Evolutionary conservation across 2,113 vertebrate genomes (phyloP), one percentile per base, ranked within the genome.

Genomic region (Rhynchopsitta pachyrhyncha): DNA sequence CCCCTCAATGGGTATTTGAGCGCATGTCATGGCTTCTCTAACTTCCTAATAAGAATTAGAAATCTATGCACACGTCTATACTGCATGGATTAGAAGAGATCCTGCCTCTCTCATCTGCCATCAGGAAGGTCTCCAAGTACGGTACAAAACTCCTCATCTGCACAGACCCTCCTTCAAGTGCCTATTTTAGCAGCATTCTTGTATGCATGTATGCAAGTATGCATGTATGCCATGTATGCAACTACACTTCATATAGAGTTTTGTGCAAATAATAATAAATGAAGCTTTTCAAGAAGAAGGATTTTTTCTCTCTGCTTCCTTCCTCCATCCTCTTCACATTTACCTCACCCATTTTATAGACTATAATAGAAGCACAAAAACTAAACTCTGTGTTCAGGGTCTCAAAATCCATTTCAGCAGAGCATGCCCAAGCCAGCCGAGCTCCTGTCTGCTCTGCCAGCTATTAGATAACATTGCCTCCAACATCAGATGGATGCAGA

Each of bases 351-450:
- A 8, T 27, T 82, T 91, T 88, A 39, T 3, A 20, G 50, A 44
- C 13, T 8, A 66, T 52, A 86, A 81, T 92, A 92, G 33, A 89
- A 59, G 37, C 33, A 71, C 17, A 49, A 66, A 80, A 95, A 0
- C 4, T 13, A 62, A 60, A 29, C 62, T 11, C 29, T 13, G 19
- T 37, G 28, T 17, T 75, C 60, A 77, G 83, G 53, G 29, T 81
- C 44, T 94, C 69, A 79, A 86, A 95, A 88, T 62, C 77, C 70
- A 42, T 63, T 89, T 82, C 86, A 91, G 83, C 83, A 87, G 57
- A 91, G 64, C 31, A 27, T 62, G 49, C 28, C 73, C 73, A 71
- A 88, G 83, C 64, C 57, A 93, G 73, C 37, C 0, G 7, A 92
- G 66, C 37, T 85, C 37, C 93, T 82, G 17, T 59, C 73, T 88